These are phyloP conservation scores for Globodera ellingtonae DNA, from an alignment of 1,140 invertebrate species.

Conservation along the genomic window DNA sequence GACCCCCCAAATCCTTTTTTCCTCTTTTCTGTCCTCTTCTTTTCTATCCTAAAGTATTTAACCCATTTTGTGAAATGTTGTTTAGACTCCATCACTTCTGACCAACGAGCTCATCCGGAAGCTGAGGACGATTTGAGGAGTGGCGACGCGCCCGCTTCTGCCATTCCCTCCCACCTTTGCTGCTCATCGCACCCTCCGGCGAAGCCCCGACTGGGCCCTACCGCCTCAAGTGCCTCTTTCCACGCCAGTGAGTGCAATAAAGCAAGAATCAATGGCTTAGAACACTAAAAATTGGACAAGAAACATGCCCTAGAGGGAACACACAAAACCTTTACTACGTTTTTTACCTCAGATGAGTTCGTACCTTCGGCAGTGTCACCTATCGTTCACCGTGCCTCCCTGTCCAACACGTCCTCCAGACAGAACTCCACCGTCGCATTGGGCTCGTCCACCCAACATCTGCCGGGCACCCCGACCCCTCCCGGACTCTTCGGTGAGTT, in stretches of 20 bases:
- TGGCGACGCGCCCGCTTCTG: too few relatives aligned
- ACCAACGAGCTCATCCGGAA: slow-evolving; percentile 64
- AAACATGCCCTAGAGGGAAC: too few relatives aligned
- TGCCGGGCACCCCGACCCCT: not conserved
- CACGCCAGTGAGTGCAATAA: not conserved
- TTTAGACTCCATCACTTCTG: slow-evolving; percentile 49
- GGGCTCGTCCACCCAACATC: not conserved
- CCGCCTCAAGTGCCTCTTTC: slow-evolving; percentile 26
- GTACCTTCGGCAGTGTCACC: not conserved
- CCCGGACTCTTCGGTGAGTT: not conserved
- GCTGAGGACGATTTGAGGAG: slow-evolving; percentile 26
- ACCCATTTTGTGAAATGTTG: not conserved
- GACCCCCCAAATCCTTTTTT: not conserved
- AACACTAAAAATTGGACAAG: too few relatives aligned
- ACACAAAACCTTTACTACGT: not conserved
- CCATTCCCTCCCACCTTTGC: not conserved
- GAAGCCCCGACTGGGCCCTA: slow-evolving; percentile 20
- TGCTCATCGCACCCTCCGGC: not conserved
- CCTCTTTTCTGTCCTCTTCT: not conserved
- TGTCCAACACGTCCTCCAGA: slow-evolving; percentile 17
- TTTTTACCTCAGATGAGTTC: not conserved
- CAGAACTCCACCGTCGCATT: slow-evolving; percentile 15
- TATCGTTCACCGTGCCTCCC: slow-evolving; percentile 4
- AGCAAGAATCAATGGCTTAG: too few relatives aligned
- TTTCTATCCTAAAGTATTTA: not conserved